Conservation (phyloP, 2,888 invertebrate genomes). For the Cosmopolites sordidus region DNA sequence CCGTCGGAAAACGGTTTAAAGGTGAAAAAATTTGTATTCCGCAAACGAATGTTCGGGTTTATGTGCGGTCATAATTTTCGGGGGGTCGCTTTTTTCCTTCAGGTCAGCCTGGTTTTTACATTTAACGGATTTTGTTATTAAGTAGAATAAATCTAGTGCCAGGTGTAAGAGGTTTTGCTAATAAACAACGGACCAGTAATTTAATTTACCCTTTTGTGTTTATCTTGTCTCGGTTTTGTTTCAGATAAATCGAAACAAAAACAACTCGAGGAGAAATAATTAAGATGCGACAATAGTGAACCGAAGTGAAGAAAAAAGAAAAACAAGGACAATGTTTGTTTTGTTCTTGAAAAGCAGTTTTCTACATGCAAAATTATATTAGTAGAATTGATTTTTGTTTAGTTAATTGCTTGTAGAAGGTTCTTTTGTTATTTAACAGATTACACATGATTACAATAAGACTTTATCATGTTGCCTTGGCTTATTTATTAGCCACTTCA, state of each 20-base stretch:
- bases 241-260: background rate
- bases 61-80: background rate
- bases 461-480: too few species aligned
- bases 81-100: background rate
- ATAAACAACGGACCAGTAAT: background rate
- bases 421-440: too few species aligned
- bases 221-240: background rate
- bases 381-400: too few species aligned
- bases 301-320: too few species aligned
- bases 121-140: conserved; percentile 1
- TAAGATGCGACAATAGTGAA: background rate
- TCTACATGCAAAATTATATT: too few species aligned
- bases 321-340: too few species aligned
- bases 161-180: conserved; percentile 1
- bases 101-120: background rate
- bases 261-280: background rate
- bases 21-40: conserved; percentile 10
- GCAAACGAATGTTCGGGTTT: background rate
- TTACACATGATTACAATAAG: too few species aligned
- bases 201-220: conserved; percentile 2
- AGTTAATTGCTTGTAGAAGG: too few species aligned
- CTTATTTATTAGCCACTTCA: too few species aligned
- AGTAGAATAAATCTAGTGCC: conserved; percentile 1
- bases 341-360: too few species aligned
- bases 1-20: conserved; percentile 9